A percentile compares a stretch with the other conserved stretches of the same genome.
Conservation (phyloP, 2,888 invertebrate genomes). For the Philonicus albiceps region DNA sequence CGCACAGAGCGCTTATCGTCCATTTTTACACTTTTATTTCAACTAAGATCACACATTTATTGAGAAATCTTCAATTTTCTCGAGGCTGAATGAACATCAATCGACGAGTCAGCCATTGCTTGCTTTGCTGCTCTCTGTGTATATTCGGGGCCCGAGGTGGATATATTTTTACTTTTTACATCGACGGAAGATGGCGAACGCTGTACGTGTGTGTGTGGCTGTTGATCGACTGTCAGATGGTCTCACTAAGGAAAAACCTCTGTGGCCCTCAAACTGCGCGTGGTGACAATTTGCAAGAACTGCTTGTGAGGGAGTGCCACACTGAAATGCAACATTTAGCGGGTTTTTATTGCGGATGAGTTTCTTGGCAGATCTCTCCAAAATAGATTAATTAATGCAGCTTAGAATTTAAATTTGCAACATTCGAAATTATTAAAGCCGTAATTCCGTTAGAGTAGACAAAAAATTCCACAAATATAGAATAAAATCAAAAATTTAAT, state of each 20-base stretch:
- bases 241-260: background rate
- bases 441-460: too few species aligned
- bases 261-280: background rate
- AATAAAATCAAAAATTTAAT: too few species aligned
- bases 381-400: background rate
- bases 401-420: background rate
- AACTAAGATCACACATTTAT: conserved; percentile 38
- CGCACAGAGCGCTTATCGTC: conserved; percentile 62
- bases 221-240: background rate
- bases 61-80: conserved; percentile 41
- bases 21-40: conserved; percentile 58
- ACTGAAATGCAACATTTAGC: background rate
- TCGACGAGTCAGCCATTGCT: conserved; percentile 48
- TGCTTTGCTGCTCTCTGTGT: conserved; percentile 13
- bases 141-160: background rate
- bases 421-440: too few species aligned
- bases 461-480: too few species aligned
- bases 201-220: background rate
- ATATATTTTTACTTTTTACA: background rate
- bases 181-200: background rate
- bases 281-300: background rate
- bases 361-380: background rate
- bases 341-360: background rate
- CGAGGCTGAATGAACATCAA: conserved; percentile 23
- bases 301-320: background rate